phyloP scores from a whole-genome alignment of 2,888 invertebrate species.

The Galerucella nymphaeae region DNA sequence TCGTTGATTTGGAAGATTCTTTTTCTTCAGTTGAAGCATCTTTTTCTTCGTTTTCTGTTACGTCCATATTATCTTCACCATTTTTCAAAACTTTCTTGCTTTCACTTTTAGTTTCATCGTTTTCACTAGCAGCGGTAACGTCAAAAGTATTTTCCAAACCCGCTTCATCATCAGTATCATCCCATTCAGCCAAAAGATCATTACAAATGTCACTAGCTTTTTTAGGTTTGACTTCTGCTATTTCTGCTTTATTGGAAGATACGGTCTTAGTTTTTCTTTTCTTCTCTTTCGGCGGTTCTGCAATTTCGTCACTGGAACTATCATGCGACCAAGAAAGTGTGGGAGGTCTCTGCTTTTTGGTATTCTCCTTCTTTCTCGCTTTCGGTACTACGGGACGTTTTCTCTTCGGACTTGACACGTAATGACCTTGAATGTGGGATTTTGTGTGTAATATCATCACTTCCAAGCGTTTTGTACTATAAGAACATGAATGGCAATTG shows the following conservation, averaged over 20 bases:
- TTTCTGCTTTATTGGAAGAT: constrained; percentile 58
- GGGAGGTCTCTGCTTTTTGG: constrained; percentile 29
- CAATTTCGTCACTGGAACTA: constrained; percentile 42
- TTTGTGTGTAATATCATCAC: constrained; percentile 80
- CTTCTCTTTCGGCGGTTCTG: constrained; percentile 37
- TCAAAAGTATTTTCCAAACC: constrained; percentile 5
- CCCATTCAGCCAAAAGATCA: constrained; percentile 82
- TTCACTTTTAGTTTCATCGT: constrained; percentile 7
- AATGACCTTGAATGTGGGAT: constrained; percentile 71
- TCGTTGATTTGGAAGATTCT: constrained; percentile 21
- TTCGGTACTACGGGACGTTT: constrained; percentile 37
- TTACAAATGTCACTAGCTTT: constrained; percentile 72
- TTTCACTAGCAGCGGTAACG: neutral
- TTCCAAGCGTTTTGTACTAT: constrained; percentile 76
- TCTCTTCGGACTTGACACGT: constrained; percentile 49
- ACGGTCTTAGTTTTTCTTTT: constrained; percentile 49
- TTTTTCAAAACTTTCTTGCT: neutral
- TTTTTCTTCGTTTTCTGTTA: constrained; percentile 28
- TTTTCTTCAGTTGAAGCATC: too few relatives aligned
- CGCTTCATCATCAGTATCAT: constrained; percentile 67
- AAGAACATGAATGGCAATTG: constrained; percentile 60
- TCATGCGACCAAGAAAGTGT: constrained; percentile 33
- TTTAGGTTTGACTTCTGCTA: constrained; percentile 50
- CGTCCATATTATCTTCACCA: neutral
- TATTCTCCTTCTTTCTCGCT: constrained; percentile 36